Evolutionary conservation across 37 sponge, comb jelly and placozoan species (phyloP), one percentile per base, ranked within the genome.

Genomic region (Beroe ovata): DNA sequence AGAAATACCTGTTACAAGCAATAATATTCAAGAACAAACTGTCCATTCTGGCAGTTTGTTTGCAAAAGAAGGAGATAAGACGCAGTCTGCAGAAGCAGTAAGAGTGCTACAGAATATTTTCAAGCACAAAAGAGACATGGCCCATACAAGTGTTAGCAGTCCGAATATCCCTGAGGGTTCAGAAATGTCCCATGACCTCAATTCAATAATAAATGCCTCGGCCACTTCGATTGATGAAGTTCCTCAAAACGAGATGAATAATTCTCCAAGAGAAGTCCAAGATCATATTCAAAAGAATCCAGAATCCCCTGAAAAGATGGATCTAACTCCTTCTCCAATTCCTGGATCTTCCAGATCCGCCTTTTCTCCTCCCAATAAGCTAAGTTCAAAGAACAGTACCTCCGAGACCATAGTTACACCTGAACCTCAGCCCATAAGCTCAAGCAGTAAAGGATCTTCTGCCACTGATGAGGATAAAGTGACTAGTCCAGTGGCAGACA

Each of bases 91-190:
- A 29, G 69, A 66, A 66, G 69, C 69, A 29, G 69, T 66, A 1
- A 66, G 69, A 66, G 69, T 66, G 8, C 69, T 66, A 29, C 69
- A 66, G 35, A 66, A 29, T 37, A 66, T 66, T 34, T 66, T 66
- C 36, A 34, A 66, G 69, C 69, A 66, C 36, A 66, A 66, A 32
- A 25, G 69, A 33, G 69, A 66, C 16, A 66, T 66, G 69, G 1
- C 34, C 11, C 54, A n/a, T n/a, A 23, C 69, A 34, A 66, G 36
- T 66, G 69, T 66, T 3, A 66, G 35, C 36, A 33, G 35, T 18
- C 18, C 34, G 32, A 37, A 66, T 3, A 66, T 37, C 19, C 18
- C 34, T 26, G 32, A 1, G 14, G 11, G 54, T 11, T 66, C 69
- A 19, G 69, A 66, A 32, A 66, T 66, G 0, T 33, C 35, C 35